Evolutionary conservation across 2,113 vertebrate genomes (phyloP), one percentile per base, ranked within the genome.

Genomic region (Atrichornis clamosus): DNA sequence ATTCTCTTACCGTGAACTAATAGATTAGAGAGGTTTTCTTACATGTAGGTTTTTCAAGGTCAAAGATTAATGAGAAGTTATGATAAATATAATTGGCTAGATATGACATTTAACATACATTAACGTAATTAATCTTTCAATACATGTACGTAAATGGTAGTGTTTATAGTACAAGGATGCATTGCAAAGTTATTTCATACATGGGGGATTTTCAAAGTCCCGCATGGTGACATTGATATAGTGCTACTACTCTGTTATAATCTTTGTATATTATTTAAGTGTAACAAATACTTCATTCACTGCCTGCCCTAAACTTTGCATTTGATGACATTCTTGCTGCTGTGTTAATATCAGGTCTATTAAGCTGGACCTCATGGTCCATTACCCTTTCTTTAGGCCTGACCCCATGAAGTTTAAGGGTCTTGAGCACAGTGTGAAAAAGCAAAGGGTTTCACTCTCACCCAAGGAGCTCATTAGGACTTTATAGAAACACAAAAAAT

Each of bases 391-490:
- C 98, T 99, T 98, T 98, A 97, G 98, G 96, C 92, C 97, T 98
- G 98, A 98, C 98, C 98, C 97, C 98, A 98, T 97, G 98, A 99
- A 98, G 98, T 98, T 98, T 98, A 98, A 98, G 98, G 98, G 99
- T 98, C 98, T 98, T 98, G 98, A 97, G 97, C 98, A 98, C 98
- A 98, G 97, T 98, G 98, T 99, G 99, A 99, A 99, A 98, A 98
- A 98, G 98, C 95, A 96, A 98, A 97, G 97, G 98, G 98, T 98
- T 98, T 99, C 98, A 99, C 97, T 98, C 98, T 98, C 98, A 98
- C 98, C 98, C 99, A 98, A 98, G 98, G 98, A 99, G 98, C 99
- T 99, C 99, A 99, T 99, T 99, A 99, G 98, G 98, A 99, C 99
- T 99, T 99, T 99, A 99, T 98, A 99, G 98, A 99, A 98, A 98